Base-by-base conservation (phyloP, 2,113 vertebrate genomes). In the Elachura formosa region DNA sequence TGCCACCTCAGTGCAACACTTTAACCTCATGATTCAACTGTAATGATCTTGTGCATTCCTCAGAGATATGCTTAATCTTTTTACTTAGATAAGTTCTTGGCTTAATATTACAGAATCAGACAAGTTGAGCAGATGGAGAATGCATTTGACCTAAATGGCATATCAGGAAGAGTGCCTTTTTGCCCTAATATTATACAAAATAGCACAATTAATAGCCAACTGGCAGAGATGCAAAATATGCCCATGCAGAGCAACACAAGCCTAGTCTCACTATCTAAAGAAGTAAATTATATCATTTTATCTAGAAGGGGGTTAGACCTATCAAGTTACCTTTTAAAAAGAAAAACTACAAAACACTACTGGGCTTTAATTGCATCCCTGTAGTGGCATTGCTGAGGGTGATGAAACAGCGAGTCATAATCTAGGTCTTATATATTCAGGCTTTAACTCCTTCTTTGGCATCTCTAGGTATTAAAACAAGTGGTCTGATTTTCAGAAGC, bases 61-160 rank as follows among this genome's bases (percentile, higher is more conserved):
- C 69, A 85, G 92, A 96, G 94, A 94, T 96, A 94, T 36, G 48
- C 74, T 82, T 96, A 97, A 94, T 96, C 68, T 96, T 96, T 92
- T 64, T 83, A 77, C 87, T 96, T 94, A 89, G 66, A 90, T 95
- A 94, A 54, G 43, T 82, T 94, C 71, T 95, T 92, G 52, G 52
- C 72, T 97, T 90, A 97, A 92, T 87, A 86, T 72, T 95, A 63
- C 68, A 71, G 41, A 90, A 85, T 88, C 58, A 90, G 61, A 80
- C 51, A 90, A 90, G 72, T 5, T 56, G 73, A 96, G 94, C 40
- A 95, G 63, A 93, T 90, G 84, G 87, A 46, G 48, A 96, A 67
- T 33, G 54, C 33, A 23, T 93, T 97, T 74, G 87, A 59, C 56
- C 31, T 56, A 75, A 82, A 81, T 87, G 68, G 41, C 49, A 29